Evolutionary conservation across 1,140 invertebrate species (phyloP), one percentile per base, ranked within the genome.

Genomic region (Ceratina australensis): DNA sequence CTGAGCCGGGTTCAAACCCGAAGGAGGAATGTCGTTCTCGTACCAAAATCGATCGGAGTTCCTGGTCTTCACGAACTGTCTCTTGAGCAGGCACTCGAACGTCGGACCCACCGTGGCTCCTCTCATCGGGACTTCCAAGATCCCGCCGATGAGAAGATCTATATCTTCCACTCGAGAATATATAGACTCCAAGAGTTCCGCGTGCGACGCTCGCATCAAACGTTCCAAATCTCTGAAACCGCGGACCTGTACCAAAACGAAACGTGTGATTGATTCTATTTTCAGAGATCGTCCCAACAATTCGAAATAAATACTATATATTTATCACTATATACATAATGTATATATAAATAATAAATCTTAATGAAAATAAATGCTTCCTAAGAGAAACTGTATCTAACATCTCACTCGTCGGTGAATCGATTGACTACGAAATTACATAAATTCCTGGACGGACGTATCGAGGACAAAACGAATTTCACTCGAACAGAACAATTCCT

Each of bases 21-120:
- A 97, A 0, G 97, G 97, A 0, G 97, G 97, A 42, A 98, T 94
- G 88, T 98, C 98, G 87, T 98, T 98, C 91, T 99, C 98, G 85
- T 98, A 99, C 97, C 98, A 99, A 87, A 98, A 99, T 72, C 98
- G 94, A 92, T 98, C 97, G 50, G 96, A 96, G 84, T 95, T 94
- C 79, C 96, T 95, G 0, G 97, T 90, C 65, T 95, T 94, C 42
- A 94, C 93, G 84, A 98, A 97, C 87, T 98, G 97, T 28, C 95
- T 88, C 16, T 95, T 95, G 0, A 98, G 86, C 1, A 98, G 92
- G 87, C 97, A 98, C n/a, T 95, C 95, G 60, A 98, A 95, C 0
- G 97, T 98, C 15, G 96, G 95, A 0, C 97, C 97, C 7, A 99
- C 95, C 0, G 97, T 93, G 0, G 96, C 95, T 13, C 97, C 97